phyloP scores from a whole-genome alignment of 2,113 vertebrate species.

The Pogonocichla stellata region DNA sequence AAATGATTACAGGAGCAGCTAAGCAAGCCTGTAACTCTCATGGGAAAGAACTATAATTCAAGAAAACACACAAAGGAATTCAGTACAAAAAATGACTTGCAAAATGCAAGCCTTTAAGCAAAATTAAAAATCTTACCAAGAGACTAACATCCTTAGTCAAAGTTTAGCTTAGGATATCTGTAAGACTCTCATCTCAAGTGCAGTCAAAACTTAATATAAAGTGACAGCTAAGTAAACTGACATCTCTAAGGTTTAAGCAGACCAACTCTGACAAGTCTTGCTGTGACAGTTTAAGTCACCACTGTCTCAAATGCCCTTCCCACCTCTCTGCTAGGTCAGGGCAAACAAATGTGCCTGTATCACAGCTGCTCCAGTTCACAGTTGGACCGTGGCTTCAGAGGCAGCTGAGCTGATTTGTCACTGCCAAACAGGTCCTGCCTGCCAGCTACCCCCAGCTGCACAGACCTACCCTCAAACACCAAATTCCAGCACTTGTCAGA shows the following conservation, averaged over 20 bases:
- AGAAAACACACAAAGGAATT: background rate
- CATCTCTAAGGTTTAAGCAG: background rate
- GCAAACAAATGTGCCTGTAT: background rate
- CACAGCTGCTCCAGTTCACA: background rate
- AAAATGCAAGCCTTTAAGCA: background rate
- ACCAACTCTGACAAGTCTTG: background rate
- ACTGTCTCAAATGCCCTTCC: background rate
- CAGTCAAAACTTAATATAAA: background rate
- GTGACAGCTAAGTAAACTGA: background rate
- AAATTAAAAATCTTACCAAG: background rate
- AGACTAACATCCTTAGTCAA: background rate
- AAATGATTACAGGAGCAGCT: background rate
- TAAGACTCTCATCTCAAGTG: background rate
- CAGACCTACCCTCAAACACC: background rate
- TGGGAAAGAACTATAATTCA: background rate
- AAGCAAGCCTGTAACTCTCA: background rate
- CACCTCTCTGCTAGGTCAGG: background rate
- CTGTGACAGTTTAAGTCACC: background rate
- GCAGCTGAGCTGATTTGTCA: background rate
- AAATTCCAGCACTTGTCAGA: background rate
- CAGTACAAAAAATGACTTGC: background rate
- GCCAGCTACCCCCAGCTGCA: background rate
- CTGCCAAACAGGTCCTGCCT: background rate
- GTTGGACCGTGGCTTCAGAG: background rate
- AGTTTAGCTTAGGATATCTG: background rate